Conservation (phyloP, 2,888 invertebrate genomes). For the Idaea biselata region DNA sequence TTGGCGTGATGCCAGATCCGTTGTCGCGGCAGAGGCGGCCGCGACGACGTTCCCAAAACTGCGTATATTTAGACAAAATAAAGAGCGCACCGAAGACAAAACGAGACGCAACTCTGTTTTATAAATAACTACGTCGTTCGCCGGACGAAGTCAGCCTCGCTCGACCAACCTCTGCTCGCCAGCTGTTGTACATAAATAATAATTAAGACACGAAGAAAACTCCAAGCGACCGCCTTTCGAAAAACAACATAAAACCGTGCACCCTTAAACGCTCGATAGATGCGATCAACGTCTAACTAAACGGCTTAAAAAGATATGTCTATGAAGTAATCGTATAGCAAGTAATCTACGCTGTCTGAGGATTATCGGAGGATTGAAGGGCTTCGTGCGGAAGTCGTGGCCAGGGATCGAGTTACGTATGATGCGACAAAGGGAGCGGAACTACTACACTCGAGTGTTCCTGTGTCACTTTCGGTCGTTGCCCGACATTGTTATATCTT, state of each 20-base stretch:
- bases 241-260: constrained; percentile 30
- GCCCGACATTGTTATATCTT: constrained; percentile 38
- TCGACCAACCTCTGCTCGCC: constrained; percentile 73
- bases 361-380: constrained; percentile 63
- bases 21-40: constrained; percentile 71
- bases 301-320: constrained; percentile 31
- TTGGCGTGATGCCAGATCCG: constrained; percentile 67
- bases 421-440: constrained; percentile 66
- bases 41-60: constrained; percentile 79
- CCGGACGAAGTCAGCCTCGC: constrained; percentile 71
- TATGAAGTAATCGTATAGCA: constrained; percentile 10
- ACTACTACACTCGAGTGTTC: constrained; percentile 63
- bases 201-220: constrained; percentile 76
- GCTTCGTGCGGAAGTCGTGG: constrained; percentile 75
- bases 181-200: constrained; percentile 80
- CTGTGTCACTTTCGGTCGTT: constrained; percentile 47
- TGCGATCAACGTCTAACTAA: constrained; percentile 22
- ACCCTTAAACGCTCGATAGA: constrained; percentile 21
- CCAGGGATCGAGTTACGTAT: constrained; percentile 64
- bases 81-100: constrained; percentile 80
- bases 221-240: constrained; percentile 47
- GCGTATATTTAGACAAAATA: constrained; percentile 81
- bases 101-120: constrained; percentile 80
- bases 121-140: constrained; percentile 79
- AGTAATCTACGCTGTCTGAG: constrained; percentile 48